Evolutionary conservation across 2,888 invertebrate species (phyloP).

Genomic region (Carpatolechia fugitivella): DNA sequence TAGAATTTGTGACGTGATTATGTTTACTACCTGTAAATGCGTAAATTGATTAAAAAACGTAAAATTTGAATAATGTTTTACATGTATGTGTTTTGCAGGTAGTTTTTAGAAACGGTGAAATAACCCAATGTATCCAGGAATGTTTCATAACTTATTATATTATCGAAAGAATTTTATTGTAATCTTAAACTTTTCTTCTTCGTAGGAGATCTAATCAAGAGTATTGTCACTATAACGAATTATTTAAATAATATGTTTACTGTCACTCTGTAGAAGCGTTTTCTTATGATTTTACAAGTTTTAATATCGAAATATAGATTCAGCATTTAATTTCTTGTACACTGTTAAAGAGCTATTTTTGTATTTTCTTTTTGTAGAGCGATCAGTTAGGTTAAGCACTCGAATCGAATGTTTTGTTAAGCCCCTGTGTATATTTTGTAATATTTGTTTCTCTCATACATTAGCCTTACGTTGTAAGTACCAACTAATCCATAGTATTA

Average conservation of each 20-base stretch:
- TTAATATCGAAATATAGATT: background rate
- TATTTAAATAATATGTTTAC: too few relatives aligned
- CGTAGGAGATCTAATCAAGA: background rate
- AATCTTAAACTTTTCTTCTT: background rate
- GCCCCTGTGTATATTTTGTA: constrained; percentile 60
- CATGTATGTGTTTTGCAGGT: background rate
- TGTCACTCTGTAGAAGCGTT: background rate
- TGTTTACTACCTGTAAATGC: background rate
- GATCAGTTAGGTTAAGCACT: constrained; percentile 16
- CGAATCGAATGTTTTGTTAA: constrained; percentile 4
- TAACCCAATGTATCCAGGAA: background rate
- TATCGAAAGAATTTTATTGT: background rate
- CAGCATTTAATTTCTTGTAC: constrained; percentile 1
- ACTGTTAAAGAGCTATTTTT: constrained; percentile 11
- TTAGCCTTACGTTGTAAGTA: constrained; percentile 44
- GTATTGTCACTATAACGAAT: too few relatives aligned
- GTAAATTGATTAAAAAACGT: background rate
- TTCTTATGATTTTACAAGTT: background rate
- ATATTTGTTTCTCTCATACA: constrained; percentile 39
- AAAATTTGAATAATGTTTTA: too few relatives aligned
- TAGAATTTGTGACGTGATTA: background rate
- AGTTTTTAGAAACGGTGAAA: background rate
- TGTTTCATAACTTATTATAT: background rate
- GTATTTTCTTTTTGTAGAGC: constrained; percentile 19
- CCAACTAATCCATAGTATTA: constrained; percentile 42